Conservation (phyloP, 2,113 vertebrate genomes). For the Litocranius walleri region DNA sequence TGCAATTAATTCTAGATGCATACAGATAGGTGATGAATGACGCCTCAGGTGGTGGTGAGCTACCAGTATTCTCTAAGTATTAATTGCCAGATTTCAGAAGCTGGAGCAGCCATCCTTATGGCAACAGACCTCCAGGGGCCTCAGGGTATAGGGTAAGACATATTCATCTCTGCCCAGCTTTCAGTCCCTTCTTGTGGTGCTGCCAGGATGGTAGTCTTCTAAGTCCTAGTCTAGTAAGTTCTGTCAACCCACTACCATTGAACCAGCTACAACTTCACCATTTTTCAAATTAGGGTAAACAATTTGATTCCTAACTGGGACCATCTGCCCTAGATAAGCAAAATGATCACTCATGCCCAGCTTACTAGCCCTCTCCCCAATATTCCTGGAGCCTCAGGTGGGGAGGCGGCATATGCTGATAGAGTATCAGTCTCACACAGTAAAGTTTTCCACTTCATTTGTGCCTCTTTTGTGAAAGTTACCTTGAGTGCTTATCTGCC, state of each 20-base stretch:
- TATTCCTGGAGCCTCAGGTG: background rate
- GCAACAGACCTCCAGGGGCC: background rate
- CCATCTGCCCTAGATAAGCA: background rate
- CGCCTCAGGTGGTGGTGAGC: background rate
- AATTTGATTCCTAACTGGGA: background rate
- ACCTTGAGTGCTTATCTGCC: background rate
- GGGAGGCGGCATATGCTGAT: background rate
- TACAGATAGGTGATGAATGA: background rate
- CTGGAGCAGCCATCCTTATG: background rate
- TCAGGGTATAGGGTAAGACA: background rate
- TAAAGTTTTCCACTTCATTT: background rate
- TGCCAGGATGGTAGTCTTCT: background rate
- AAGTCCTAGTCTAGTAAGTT: background rate
- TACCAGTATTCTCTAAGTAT: background rate
- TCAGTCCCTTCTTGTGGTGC: background rate
- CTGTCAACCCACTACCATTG: background rate
- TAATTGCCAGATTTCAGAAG: constrained; percentile 9
- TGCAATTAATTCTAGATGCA: background rate
- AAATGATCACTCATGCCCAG: background rate
- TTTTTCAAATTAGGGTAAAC: constrained; percentile 8
- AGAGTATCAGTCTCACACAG: background rate
- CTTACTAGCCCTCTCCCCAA: background rate
- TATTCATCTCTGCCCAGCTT: background rate
- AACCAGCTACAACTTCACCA: background rate
- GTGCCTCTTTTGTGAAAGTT: background rate